Percentiles rank a stretch among this genome's conserved stretches.
Conservation (phyloP, 2,113 vertebrate genomes). For the Percina caprodes region DNA sequence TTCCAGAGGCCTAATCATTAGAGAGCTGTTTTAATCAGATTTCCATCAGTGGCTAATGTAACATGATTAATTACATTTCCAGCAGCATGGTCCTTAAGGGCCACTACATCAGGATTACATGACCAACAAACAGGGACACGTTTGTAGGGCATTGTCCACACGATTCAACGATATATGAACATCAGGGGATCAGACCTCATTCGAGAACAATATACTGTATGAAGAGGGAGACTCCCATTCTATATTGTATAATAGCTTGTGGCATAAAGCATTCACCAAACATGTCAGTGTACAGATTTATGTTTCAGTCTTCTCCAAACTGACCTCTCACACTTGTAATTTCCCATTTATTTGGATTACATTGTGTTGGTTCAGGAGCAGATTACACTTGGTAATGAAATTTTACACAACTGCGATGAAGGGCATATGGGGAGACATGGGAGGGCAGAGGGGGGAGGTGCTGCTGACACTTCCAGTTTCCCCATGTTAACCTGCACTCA, state of each 20-base stretch:
- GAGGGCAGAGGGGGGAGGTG: slow-evolving; percentile 13
- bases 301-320: slow-evolving; percentile 5
- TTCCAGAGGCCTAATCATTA: slow-evolving; percentile 72
- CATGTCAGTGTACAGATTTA: not conserved
- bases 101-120: slow-evolving; percentile 56
- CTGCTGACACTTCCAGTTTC: slow-evolving; percentile 72
- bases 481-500: slow-evolving; percentile 75
- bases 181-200: slow-evolving; percentile 5
- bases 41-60: slow-evolving; percentile 75
- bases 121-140: slow-evolving; percentile 31
- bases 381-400: slow-evolving; percentile 12
- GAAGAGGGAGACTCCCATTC: not conserved
- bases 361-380: slow-evolving; percentile 19
- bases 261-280: not conserved
- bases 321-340: slow-evolving; percentile 3
- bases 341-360: not conserved
- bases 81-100: slow-evolving; percentile 47
- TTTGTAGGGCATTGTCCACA: slow-evolving; percentile 24
- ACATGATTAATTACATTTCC: slow-evolving; percentile 68
- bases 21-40: slow-evolving; percentile 76
- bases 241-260: not conserved
- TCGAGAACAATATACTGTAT: not conserved
- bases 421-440: slow-evolving; percentile 39
- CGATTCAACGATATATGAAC: slow-evolving; percentile 15
- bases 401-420: slow-evolving; percentile 55